A percentile compares a stretch with the other conserved stretches of the same genome.
Evolutionary conservation across 1,140 invertebrate genomes (phyloP).

Genomic region (Drosophila sp.): DNA sequence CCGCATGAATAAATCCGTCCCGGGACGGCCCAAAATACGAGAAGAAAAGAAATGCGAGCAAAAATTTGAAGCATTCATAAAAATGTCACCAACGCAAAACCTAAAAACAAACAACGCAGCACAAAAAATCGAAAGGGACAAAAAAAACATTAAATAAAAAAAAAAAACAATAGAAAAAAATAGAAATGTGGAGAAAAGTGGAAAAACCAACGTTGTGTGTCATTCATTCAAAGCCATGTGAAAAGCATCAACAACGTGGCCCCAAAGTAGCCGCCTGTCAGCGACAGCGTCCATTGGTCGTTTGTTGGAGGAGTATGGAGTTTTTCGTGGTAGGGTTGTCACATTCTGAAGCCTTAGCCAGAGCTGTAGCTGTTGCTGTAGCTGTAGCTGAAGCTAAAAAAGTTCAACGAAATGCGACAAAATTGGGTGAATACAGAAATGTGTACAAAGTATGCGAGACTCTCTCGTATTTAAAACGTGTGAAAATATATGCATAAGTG

Average conservation of each 20-base stretch:
- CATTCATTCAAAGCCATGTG: constrained; percentile 80
- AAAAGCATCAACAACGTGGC: constrained; percentile 65
- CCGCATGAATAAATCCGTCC: constrained; percentile 65
- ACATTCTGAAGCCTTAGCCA: background rate
- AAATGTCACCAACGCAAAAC: constrained; percentile 66
- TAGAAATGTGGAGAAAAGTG: background rate
- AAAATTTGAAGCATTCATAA: constrained; percentile 77
- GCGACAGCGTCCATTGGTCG: constrained; percentile 20
- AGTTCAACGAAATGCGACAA: constrained; percentile 68
- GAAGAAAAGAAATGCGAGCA: constrained; percentile 43
- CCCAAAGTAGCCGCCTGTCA: constrained; percentile 66
- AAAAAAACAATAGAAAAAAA: background rate
- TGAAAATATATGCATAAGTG: constrained; percentile 63
- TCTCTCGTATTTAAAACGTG: constrained; percentile 41
- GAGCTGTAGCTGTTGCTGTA: constrained; percentile 12
- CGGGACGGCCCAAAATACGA: constrained; percentile 22
- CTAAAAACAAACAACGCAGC: constrained; percentile 62
- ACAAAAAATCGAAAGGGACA: constrained; percentile 26
- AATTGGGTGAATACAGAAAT: constrained; percentile 64
- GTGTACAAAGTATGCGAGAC: constrained; percentile 30
- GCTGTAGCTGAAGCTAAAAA: constrained; percentile 25
- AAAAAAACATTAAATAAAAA: background rate
- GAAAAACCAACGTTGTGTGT: constrained; percentile 76
- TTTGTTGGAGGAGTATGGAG: background rate
- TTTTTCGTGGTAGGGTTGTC: background rate